phyloP scores from a whole-genome alignment of 2,888 invertebrate genomes.

The Odontocerum albicorne region DNA sequence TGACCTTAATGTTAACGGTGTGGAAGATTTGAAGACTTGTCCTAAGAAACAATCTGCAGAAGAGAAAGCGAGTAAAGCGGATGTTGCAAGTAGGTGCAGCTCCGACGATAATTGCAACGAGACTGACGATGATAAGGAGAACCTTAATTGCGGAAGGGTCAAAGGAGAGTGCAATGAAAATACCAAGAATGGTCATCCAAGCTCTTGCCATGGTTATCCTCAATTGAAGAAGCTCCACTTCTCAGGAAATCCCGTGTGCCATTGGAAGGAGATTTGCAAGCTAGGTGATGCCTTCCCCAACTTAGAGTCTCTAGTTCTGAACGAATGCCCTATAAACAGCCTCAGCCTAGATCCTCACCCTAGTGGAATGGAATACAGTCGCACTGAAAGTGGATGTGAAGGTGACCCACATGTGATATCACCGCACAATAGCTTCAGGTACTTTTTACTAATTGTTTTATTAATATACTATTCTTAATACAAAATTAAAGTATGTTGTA shows the following conservation, averaged over 20 bases:
- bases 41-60: constrained; percentile 12
- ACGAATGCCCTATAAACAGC: constrained; percentile 78
- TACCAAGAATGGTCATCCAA: constrained; percentile 39
- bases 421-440: constrained; percentile 64
- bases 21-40: constrained; percentile 38
- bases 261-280: constrained; percentile 82
- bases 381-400: constrained; percentile 64
- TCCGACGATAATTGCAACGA: constrained; percentile 35
- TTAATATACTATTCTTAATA: constrained; percentile 5
- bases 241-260: constrained; percentile 82
- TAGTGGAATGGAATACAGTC: constrained; percentile 43
- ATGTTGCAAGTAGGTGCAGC: constrained; percentile 11
- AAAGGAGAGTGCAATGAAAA: constrained; percentile 44
- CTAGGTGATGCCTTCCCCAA: constrained; percentile 85
- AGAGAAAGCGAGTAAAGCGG: constrained; percentile 2
- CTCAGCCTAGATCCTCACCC: constrained; percentile 37
- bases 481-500: too few species aligned
- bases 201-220: constrained; percentile 55
- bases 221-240: constrained; percentile 81
- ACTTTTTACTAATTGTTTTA: constrained; percentile 41
- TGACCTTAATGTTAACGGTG: constrained; percentile 58
- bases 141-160: constrained; percentile 34
- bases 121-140: constrained; percentile 36
- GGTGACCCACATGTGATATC: constrained; percentile 50
- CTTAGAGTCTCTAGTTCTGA: constrained; percentile 81